These are phyloP conservation scores for Actinostola sp. DNA, from an alignment of 92 coral and sea anemone genomes.

Conservation along the genomic window DNA sequence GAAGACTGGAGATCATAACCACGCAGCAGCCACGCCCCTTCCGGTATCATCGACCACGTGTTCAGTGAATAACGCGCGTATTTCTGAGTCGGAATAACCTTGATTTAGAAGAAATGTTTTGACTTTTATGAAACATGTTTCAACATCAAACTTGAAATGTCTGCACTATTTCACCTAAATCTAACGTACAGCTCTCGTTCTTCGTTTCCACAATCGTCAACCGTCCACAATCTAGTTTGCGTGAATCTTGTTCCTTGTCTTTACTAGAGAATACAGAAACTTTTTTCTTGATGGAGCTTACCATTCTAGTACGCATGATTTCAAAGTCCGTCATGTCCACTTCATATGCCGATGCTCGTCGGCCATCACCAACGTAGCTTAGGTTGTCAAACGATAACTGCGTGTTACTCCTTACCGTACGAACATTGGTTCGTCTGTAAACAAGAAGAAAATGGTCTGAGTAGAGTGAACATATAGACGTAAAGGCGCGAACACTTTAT, in stretches of 20 bases:
- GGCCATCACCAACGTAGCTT: conserved; percentile 10
- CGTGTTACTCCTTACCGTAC: conserved; percentile 22
- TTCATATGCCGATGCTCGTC: not conserved
- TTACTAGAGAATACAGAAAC: conserved; percentile 17
- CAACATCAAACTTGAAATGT: conserved; percentile 4
- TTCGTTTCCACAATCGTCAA: conserved; percentile 2
- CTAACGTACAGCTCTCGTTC: not conserved
- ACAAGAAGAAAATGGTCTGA: not conserved
- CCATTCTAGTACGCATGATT: conserved; percentile 1
- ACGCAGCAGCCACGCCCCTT: too few relatives aligned
- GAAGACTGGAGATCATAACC: too few relatives aligned
- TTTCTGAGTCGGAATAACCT: too few relatives aligned
- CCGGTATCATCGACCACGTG: too few relatives aligned
- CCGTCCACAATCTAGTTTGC: conserved; percentile 13
- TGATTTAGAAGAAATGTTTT: too few relatives aligned
- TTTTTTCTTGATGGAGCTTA: conserved; percentile 15
- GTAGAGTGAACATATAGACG: not conserved
- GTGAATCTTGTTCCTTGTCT: conserved; percentile 2
- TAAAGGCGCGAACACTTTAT: not conserved
- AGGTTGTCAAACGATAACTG: conserved; percentile 25
- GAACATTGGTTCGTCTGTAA: conserved; percentile 1
- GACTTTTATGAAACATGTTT: too few relatives aligned
- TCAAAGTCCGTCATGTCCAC: conserved; percentile 16
- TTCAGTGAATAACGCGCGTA: too few relatives aligned
- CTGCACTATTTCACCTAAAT: conserved; percentile 13